Percentiles rank a stretch among this genome's conserved stretches.
Evolutionary conservation across 2,797 vertebrate genomes (phyloP).

Genomic region (Takifugu ocellatus): DNA sequence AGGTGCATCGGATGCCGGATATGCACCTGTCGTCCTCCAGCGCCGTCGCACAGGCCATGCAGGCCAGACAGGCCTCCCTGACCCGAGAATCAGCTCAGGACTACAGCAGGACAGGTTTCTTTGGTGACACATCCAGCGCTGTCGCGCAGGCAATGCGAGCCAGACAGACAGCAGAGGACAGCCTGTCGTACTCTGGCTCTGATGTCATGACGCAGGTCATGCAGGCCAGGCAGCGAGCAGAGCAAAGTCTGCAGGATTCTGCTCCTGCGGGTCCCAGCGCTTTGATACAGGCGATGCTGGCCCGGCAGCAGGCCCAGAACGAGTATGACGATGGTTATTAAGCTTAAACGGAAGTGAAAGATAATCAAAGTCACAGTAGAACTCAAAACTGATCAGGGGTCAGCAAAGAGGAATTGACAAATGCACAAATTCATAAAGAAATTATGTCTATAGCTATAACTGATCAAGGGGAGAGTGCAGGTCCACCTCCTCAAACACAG

Average conservation of each 20-base stretch:
- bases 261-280: conserved; percentile 54
- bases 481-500: conserved; percentile 41
- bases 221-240: conserved; percentile 55
- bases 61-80: conserved; percentile 27
- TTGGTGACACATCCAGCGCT: conserved; percentile 15
- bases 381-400: too few species aligned
- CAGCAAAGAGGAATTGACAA: neutral
- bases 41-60: conserved; percentile 18
- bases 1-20: conserved; percentile 1
- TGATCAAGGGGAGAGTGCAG: conserved; percentile 36
- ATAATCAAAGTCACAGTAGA: neutral
- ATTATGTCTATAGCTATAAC: neutral
- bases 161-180: conserved; percentile 35
- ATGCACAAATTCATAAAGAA: neutral
- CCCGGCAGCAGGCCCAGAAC: conserved; percentile 68
- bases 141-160: conserved; percentile 36
- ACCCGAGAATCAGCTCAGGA: conserved; percentile 13
- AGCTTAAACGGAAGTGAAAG: conserved; percentile 19
- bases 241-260: conserved; percentile 28
- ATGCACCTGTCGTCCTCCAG: conserved; percentile 1
- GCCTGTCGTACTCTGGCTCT: conserved; percentile 17
- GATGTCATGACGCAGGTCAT: conserved; percentile 59
- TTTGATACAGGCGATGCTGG: conserved; percentile 76
- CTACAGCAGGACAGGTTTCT: conserved; percentile 5
- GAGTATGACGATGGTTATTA: conserved; percentile 73